Conservation (phyloP, 2,797 vertebrate genomes). For the Natrix natrix region DNA sequence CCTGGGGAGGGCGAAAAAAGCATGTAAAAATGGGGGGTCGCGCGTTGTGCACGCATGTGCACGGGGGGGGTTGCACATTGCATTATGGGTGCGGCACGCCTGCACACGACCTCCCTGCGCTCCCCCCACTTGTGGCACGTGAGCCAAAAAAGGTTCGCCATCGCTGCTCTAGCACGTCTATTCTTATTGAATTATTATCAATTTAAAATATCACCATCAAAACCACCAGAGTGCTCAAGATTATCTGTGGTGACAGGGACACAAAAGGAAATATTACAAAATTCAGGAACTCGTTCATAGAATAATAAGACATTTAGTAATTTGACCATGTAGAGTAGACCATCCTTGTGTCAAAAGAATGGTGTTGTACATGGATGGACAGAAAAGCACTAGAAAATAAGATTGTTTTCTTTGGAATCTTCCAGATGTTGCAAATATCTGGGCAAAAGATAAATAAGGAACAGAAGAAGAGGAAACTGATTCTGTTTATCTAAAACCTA, state of each 20-base stretch:
- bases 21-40: too few relatives aligned
- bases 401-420: background rate
- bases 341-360: background rate
- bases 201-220: background rate
- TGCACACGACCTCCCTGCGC: too few relatives aligned
- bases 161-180: background rate
- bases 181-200: background rate
- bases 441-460: background rate
- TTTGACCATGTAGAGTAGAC: background rate
- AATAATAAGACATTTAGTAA: background rate
- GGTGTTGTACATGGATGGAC: background rate
- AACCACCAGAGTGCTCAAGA: background rate
- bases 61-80: too few relatives aligned
- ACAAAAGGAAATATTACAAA: constrained; percentile 16
- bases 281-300: constrained; percentile 24
- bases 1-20: too few relatives aligned
- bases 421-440: background rate
- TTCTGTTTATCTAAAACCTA: background rate
- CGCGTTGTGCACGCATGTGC: too few relatives aligned
- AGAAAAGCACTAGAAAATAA: background rate
- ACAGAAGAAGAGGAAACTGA: background rate
- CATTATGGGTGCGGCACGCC: too few relatives aligned
- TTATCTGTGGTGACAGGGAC: background rate
- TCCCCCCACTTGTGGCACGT: too few relatives aligned
- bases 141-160: too few relatives aligned